These are phyloP conservation scores for Clamator glandarius DNA, from an alignment of 2,797 vertebrate species.

Conservation along the genomic window DNA sequence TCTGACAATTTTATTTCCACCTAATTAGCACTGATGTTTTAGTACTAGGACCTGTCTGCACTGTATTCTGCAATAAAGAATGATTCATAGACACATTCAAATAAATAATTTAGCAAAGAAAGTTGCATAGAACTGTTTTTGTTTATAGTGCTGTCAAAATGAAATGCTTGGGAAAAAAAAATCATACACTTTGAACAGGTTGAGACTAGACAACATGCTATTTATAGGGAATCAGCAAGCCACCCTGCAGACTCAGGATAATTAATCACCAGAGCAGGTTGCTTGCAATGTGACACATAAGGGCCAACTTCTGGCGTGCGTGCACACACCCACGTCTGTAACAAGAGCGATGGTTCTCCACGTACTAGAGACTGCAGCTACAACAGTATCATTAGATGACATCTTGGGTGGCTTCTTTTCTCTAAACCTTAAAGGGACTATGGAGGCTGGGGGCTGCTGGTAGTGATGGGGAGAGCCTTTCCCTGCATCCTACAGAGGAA, in stretches of 20 bases:
- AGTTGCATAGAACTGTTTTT: conserved; percentile 25
- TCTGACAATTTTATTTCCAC: conserved; percentile 72
- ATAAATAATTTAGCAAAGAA: conserved; percentile 63
- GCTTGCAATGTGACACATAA: background rate
- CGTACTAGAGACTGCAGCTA: background rate
- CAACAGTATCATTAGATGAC: background rate
- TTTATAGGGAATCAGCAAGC: background rate
- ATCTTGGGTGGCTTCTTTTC: background rate
- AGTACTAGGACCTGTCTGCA: conserved; percentile 32
- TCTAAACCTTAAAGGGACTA: background rate
- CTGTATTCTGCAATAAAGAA: background rate
- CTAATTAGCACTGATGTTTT: conserved; percentile 69
- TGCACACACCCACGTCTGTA: background rate
- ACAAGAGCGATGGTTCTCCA: rapidly evolving
- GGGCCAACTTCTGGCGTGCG: background rate
- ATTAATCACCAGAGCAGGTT: background rate
- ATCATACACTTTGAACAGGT: background rate
- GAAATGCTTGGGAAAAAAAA: background rate
- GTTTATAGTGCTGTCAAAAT: conserved; percentile 44
- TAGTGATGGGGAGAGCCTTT: background rate
- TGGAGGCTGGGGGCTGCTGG: background rate
- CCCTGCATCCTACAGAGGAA: background rate
- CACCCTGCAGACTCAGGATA: background rate
- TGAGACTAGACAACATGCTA: background rate
- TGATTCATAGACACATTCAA: conserved; percentile 54